These are phyloP conservation scores for Heliopora coerulea DNA, from an alignment of 92 coral and sea anemone species.

Conservation along the genomic window DNA sequence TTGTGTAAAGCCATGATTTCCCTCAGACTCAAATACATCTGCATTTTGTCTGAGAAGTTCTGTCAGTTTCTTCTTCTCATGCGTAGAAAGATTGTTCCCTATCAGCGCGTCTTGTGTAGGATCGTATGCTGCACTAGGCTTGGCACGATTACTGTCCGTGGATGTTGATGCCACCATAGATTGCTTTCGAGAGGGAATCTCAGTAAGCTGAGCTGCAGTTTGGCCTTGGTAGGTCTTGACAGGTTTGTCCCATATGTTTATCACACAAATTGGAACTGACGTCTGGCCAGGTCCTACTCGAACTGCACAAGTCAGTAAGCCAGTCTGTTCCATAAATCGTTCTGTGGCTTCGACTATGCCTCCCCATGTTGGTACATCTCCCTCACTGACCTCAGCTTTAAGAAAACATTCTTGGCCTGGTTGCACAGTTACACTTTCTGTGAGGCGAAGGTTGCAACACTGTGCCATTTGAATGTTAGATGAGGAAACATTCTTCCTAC, in stretches of 20 bases:
- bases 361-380: not conserved
- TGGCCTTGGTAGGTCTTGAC: constrained; percentile 9
- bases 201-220: constrained; percentile 7
- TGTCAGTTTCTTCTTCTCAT: constrained; percentile 14
- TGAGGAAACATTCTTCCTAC: not conserved
- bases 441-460: not conserved
- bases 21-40: constrained; percentile 45
- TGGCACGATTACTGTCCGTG: not conserved
- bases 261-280: constrained; percentile 6
- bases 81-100: constrained; percentile 20
- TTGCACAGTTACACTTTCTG: not conserved
- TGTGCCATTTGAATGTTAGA: not conserved
- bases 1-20: constrained; percentile 43
- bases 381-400: not conserved
- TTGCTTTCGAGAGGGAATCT: not conserved
- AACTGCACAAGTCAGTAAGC: constrained; percentile 10
- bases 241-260: not conserved
- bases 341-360: constrained; percentile 4
- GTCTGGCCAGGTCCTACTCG: not conserved
- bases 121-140: not conserved
- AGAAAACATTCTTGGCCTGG: constrained; percentile 1
- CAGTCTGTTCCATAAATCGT: constrained; percentile 4
- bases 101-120: constrained; percentile 15
- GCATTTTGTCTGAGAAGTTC: constrained; percentile 13
- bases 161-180: constrained; percentile 1